Evolutionary conservation across 2,113 vertebrate genomes (phyloP), one percentile per base, ranked within the genome.

Genomic region (Hylia prasina): DNA sequence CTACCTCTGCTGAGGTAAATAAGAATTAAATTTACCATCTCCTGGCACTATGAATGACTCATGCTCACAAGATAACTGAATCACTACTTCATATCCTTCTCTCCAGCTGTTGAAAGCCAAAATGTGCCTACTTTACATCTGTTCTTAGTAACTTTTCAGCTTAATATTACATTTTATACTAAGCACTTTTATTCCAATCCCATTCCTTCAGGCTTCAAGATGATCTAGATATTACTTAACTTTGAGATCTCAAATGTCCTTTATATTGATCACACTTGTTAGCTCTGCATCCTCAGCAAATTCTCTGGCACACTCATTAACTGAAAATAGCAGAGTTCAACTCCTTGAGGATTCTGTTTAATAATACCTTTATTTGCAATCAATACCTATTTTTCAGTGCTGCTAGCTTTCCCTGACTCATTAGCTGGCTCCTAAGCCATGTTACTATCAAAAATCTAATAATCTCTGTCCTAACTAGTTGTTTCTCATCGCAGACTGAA

Each of bases 41-140:
- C 23, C 44, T 51, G 44, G 44, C 33, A 47, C 57, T 79, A 25
- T 60, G 44, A 72, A 64, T 94, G 86, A 90, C 65, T 96, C 78
- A 94, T 72, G 37, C 31, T 94, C 93, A 92, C 66, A 90, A 76
- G 93, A 88, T 88, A 93, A 93, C 75, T 94, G 93, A 96, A 79
- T 96, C 94, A 93, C 44, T 93, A 7, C 13, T 79, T 87, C 75
- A 51, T 66, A 24, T 79, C 82, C 85, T 93, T 84, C 65, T 75
- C 71, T 82, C 85, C 91, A 93, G 89, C 89, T 94, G 94, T 47
- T 90, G 53, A 92, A 96, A 93, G 53, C 79, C 86, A 82, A 82
- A 81, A 82, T 79, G 6, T 6, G 1, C 65, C 82, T 79, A 90
- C 78, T 71, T 87, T 89, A 50, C 69, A 84, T 75, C 69, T 84